Evolutionary conservation across 1,140 invertebrate genomes (phyloP).

Genomic region (Apolygus lucorum): DNA sequence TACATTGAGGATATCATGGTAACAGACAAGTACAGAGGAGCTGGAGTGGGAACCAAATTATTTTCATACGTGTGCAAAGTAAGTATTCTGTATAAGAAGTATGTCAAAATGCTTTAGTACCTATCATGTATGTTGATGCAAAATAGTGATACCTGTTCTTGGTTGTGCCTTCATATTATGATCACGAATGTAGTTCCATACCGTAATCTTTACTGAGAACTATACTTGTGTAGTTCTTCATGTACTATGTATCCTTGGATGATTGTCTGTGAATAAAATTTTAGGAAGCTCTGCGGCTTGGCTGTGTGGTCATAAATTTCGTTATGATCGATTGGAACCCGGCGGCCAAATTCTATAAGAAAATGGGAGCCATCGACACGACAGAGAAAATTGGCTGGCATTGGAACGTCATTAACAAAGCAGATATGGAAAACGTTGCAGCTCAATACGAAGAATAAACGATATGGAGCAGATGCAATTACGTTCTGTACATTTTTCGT

Average conservation of each 20-base stretch:
- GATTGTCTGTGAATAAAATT: too few species aligned
- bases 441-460: neutral
- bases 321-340: conserved; percentile 76
- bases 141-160: too few species aligned
- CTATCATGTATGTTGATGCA: too few species aligned
- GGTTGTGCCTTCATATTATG: too few species aligned
- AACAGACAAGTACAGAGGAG: conserved; percentile 48
- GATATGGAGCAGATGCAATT: too few species aligned
- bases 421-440: conserved; percentile 17
- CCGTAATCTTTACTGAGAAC: too few species aligned
- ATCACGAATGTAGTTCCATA: too few species aligned
- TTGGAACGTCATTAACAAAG: conserved; percentile 41
- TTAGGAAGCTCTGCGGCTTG: conserved; percentile 47
- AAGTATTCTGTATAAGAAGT: too few species aligned
- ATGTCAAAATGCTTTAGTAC: too few species aligned
- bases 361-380: conserved; percentile 54
- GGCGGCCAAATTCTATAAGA: conserved; percentile 65
- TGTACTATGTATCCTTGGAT: too few species aligned
- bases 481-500: too few species aligned
- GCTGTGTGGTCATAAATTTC: conserved; percentile 58
- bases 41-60: conserved; percentile 59
- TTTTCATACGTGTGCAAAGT: conserved; percentile 63
- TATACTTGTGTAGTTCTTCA: too few species aligned
- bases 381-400: conserved; percentile 61
- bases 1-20: conserved; percentile 81